Conservation (phyloP, 2,888 invertebrate species). For the Agrotis clavis region DNA sequence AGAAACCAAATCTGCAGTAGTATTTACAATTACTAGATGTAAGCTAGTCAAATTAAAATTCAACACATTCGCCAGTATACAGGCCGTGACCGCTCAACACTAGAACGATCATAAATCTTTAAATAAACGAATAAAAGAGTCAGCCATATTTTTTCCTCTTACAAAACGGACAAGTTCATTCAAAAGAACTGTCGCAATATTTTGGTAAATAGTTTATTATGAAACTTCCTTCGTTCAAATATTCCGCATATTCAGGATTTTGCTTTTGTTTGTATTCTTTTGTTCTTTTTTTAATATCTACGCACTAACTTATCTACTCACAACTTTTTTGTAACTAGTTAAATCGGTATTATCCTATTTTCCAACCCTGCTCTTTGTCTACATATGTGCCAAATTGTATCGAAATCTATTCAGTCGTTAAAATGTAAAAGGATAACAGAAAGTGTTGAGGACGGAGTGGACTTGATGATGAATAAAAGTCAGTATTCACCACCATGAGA, state of each 20-base stretch:
- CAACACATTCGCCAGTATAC: background rate
- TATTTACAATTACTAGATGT: too few relatives aligned
- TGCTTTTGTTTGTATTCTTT: conserved; percentile 24
- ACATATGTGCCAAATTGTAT: too few relatives aligned
- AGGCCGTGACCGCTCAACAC: conserved; percentile 12
- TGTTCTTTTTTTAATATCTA: too few relatives aligned
- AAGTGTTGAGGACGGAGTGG: too few relatives aligned
- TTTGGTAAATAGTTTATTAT: conserved; percentile 30
- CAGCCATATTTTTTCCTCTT: conserved; percentile 33
- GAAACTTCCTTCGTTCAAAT: conserved; percentile 22
- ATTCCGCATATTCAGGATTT: conserved; percentile 15
- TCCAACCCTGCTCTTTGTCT: background rate
- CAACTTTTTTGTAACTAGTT: too few relatives aligned
- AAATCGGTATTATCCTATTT: background rate
- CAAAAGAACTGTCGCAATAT: conserved; percentile 35
- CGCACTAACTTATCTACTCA: background rate
- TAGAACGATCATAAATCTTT: background rate
- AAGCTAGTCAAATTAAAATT: background rate
- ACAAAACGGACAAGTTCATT: conserved; percentile 23
- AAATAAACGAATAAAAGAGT: background rate
- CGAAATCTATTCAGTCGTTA: too few relatives aligned
- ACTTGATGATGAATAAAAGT: too few relatives aligned
- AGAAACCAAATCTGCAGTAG: too few relatives aligned
- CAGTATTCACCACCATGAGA: too few relatives aligned
- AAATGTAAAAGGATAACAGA: background rate